These are phyloP conservation scores for Drosophila imparisetae DNA, from an alignment of 2,888 invertebrate species.

Conservation along the genomic window DNA sequence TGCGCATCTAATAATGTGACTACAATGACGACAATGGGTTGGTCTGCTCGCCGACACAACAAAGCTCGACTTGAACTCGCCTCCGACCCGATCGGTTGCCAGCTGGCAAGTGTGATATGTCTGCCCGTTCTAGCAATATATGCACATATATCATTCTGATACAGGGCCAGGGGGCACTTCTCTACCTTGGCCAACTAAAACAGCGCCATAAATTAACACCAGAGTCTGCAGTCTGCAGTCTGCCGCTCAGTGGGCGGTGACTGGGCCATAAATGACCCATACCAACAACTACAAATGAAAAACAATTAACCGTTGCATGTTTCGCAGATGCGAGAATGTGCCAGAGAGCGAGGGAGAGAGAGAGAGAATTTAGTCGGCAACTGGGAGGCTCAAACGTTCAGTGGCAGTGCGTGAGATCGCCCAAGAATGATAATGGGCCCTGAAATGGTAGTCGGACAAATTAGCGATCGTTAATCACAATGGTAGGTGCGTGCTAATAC, in stretches of 20 bases:
- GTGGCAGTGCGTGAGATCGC: slow-evolving; percentile 62
- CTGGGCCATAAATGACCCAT: slow-evolving; percentile 57
- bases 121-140: slow-evolving; percentile 46
- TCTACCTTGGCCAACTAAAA: slow-evolving; percentile 28
- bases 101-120: slow-evolving; percentile 65
- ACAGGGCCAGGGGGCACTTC: slow-evolving; percentile 46
- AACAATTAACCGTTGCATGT: slow-evolving; percentile 70
- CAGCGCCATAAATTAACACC: slow-evolving; percentile 69
- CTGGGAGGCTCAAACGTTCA: slow-evolving; percentile 25
- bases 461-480: slow-evolving; percentile 70
- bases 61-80: slow-evolving; percentile 51
- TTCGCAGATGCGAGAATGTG: slow-evolving; percentile 18
- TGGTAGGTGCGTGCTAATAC: slow-evolving; percentile 23
- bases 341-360: neutral
- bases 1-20: slow-evolving; percentile 77
- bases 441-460: slow-evolving; percentile 61
- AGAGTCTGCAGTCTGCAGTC: slow-evolving; percentile 12
- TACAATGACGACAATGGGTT: slow-evolving; percentile 64
- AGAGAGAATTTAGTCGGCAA: neutral
- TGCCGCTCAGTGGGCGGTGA: slow-evolving; percentile 63
- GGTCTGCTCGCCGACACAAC: slow-evolving; percentile 13
- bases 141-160: slow-evolving; percentile 56
- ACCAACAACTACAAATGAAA: slow-evolving; percentile 51
- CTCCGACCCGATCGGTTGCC: slow-evolving; percentile 19
- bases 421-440: slow-evolving; percentile 53